A percentile compares a stretch with the other conserved stretches of the same genome.
These are phyloP conservation scores for Notolabrus celidotus DNA, from an alignment of 2,797 vertebrate genomes.

Conservation along the genomic window DNA sequence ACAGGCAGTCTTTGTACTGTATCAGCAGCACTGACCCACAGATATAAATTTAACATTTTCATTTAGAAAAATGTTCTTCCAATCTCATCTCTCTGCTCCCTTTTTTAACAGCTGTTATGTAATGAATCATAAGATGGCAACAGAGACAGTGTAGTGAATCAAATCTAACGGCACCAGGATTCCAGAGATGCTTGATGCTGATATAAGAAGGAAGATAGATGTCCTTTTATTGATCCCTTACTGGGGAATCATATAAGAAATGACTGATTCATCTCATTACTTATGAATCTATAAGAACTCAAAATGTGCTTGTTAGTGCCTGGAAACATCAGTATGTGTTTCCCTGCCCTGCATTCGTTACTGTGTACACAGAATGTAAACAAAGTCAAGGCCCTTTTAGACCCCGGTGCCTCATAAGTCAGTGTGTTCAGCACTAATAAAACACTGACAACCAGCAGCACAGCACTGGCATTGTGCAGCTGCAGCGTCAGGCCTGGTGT, in stretches of 20 bases:
- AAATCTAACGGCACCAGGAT: conserved; percentile 1
- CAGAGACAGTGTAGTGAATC: not conserved
- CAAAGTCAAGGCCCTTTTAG: conserved; percentile 39
- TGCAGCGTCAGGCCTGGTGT: conserved; percentile 52
- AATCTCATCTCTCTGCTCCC: conserved; percentile 39
- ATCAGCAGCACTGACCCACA: conserved; percentile 13
- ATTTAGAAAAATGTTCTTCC: conserved; percentile 50
- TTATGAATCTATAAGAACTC: not conserved
- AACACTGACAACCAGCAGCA: conserved; percentile 55
- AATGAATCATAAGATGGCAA: conserved; percentile 44
- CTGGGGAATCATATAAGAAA: no score
- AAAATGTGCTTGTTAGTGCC: not conserved
- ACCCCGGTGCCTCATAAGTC: conserved; percentile 28
- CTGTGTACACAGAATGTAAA: conserved; percentile 45
- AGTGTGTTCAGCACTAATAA: conserved; percentile 42
- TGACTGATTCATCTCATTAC: not conserved
- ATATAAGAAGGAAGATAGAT: not conserved
- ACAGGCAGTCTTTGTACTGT: conserved; percentile 45
- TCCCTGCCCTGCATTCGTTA: conserved; percentile 4
- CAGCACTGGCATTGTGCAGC: conserved; percentile 57
- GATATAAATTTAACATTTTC: conserved; percentile 54
- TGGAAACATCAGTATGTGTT: not conserved
- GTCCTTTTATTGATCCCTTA: no score
- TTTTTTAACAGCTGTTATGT: conserved; percentile 32
- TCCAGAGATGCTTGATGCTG: not conserved